Evolutionary conservation across 2,113 vertebrate species (phyloP).

Genomic region (Brienomyrus brachyistius): DNA sequence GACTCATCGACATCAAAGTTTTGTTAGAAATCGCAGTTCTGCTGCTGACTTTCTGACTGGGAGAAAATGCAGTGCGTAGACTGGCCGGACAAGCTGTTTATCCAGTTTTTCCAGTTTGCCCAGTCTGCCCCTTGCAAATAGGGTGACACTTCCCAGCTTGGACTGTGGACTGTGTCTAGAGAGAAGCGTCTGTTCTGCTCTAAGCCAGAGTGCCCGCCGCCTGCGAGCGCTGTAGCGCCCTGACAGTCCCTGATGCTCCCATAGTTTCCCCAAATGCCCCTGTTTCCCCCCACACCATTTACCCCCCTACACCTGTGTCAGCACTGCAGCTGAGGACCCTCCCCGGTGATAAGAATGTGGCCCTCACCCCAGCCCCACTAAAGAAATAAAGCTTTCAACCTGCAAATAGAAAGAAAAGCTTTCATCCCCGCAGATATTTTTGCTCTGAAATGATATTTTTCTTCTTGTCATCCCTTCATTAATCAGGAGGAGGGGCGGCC

Average conservation of each 20-base stretch:
- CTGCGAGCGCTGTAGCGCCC: no score
- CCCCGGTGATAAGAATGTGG: neutral
- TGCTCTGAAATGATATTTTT: neutral
- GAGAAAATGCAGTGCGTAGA: neutral
- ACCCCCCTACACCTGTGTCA: slow-evolving; percentile 23
- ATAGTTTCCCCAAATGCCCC: neutral
- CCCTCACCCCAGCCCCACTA: neutral
- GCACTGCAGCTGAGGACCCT: neutral
- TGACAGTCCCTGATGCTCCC: neutral
- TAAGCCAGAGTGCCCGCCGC: neutral
- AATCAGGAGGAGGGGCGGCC: neutral
- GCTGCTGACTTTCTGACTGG: neutral
- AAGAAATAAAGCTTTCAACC: neutral
- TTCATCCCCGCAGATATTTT: neutral
- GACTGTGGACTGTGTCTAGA: neutral
- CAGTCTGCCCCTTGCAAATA: neutral
- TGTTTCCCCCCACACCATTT: neutral
- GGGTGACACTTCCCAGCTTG: neutral
- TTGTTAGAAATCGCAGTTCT: neutral
- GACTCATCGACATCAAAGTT: neutral
- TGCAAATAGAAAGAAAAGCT: neutral
- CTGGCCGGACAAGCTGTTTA: neutral
- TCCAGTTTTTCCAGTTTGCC: neutral
- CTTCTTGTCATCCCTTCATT: slow-evolving; percentile 14
- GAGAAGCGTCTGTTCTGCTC: neutral